phyloP scores from a whole-genome alignment of 2,888 invertebrate species.

The Drosophila borealis region DNA sequence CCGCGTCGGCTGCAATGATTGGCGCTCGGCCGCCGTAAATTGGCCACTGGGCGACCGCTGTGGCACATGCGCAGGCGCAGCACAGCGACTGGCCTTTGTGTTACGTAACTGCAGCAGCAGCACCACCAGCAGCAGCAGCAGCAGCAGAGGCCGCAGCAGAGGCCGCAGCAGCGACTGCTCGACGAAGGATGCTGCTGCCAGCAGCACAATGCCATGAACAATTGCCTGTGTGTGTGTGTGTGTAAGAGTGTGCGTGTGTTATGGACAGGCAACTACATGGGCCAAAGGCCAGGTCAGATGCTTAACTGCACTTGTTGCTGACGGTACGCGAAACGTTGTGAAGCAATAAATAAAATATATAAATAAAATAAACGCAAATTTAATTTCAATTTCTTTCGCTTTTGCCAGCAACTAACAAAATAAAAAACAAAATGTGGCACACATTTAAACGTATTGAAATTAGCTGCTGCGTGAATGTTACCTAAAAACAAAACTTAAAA shows the following conservation, averaged over 20 bases:
- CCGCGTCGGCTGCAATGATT: conserved; percentile 53
- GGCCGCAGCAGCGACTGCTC: conserved; percentile 13
- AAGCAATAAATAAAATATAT: conserved; percentile 4
- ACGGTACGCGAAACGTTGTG: conserved; percentile 50
- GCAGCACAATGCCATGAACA: conserved; percentile 24
- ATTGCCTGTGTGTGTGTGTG: conserved; percentile 1
- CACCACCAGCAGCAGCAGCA: conserved; percentile 62
- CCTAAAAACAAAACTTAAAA: conserved; percentile 45
- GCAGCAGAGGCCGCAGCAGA: conserved; percentile 17
- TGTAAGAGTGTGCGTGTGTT: conserved; percentile 8
- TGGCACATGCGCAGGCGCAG: conserved; percentile 72
- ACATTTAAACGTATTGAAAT: conserved; percentile 58
- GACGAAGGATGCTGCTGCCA: conserved; percentile 28
- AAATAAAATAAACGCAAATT: background rate
- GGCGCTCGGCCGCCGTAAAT: conserved; percentile 57
- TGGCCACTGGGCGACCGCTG: conserved; percentile 52
- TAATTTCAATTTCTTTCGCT: background rate
- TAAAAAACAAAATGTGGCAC: conserved; percentile 62
- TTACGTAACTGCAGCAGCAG: conserved; percentile 63
- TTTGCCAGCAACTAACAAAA: conserved; percentile 3
- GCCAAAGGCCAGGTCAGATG: conserved; percentile 63
- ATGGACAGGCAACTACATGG: conserved; percentile 18
- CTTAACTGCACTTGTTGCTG: conserved; percentile 82
- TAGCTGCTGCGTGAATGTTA: conserved; percentile 73
- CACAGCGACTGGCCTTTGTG: conserved; percentile 28